Percentiles rank a stretch among this genome's conserved stretches.
Conservation (phyloP, 2,113 vertebrate species). For the Embiotoca jacksoni region DNA sequence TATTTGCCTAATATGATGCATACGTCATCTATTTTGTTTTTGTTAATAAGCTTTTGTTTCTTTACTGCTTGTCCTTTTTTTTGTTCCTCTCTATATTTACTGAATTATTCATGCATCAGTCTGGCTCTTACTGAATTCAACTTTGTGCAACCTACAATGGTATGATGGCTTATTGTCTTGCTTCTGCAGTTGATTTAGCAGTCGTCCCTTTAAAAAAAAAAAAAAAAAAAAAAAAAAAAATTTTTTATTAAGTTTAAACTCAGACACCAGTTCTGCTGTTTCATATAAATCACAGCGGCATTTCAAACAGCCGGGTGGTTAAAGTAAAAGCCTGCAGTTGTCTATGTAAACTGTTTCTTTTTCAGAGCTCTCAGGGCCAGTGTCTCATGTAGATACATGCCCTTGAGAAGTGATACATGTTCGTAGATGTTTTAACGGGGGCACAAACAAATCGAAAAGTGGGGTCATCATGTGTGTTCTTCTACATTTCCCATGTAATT, state of each 20-base stretch:
- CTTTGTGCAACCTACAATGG: neutral
- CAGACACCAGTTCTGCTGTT: neutral
- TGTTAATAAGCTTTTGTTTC: neutral
- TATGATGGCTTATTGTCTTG: neutral
- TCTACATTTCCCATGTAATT: neutral
- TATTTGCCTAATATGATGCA: neutral
- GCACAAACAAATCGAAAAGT: neutral
- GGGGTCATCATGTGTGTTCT: neutral
- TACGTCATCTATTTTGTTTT: neutral
- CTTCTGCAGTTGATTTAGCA: no score
- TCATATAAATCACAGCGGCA: neutral
- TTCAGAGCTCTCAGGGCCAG: neutral
- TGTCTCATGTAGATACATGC: constrained; percentile 2
- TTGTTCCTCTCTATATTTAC: no score
- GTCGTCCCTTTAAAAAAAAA: no score
- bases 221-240: no score
- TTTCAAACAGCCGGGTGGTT: neutral
- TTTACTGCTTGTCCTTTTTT: neutral
- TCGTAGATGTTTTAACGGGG: neutral
- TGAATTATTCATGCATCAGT: no score
- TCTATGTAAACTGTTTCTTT: constrained; percentile 5
- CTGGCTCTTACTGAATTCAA: neutral
- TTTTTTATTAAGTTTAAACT: no score
- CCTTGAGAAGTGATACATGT: neutral
- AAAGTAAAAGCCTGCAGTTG: neutral